phyloP scores from a whole-genome alignment of 2,888 invertebrate species.

The Hesperia comma region DNA sequence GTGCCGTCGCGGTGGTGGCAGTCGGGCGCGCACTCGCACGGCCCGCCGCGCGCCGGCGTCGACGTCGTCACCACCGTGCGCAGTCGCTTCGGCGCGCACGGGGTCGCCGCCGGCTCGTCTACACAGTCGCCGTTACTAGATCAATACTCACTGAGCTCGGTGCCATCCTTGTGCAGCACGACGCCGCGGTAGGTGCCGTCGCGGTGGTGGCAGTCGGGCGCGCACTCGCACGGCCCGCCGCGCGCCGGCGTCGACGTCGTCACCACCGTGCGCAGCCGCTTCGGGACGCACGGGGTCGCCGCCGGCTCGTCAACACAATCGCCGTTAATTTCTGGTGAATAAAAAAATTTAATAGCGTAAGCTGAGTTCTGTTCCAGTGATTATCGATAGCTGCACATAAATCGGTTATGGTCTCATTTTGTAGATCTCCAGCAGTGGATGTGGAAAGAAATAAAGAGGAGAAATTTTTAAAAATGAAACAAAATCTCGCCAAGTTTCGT shows the following conservation, averaged over 20 bases:
- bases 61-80: slow-evolving; percentile 70
- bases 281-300: slow-evolving; percentile 61
- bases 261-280: slow-evolving; percentile 60
- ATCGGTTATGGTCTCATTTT: too few species aligned
- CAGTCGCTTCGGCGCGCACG: slow-evolving; percentile 57
- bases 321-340: too few species aligned
- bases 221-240: slow-evolving; percentile 41
- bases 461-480: too few species aligned
- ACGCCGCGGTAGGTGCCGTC: slow-evolving; percentile 76
- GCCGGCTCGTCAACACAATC: slow-evolving; percentile 55
- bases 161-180: slow-evolving; percentile 73
- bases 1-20: slow-evolving; percentile 65
- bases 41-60: slow-evolving; percentile 62
- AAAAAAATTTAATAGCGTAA: too few species aligned
- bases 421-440: too few species aligned
- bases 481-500: too few species aligned
- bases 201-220: slow-evolving; percentile 48
- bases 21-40: too few species aligned
- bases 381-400: too few species aligned
- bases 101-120: slow-evolving; percentile 65
- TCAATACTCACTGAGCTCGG: slow-evolving; percentile 71
- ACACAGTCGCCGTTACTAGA: neutral
- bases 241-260: slow-evolving; percentile 73
- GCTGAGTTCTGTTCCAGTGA: too few species aligned
- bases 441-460: too few species aligned